These are phyloP conservation scores for Aramus guarauna DNA, from an alignment of 2,113 vertebrate species.

Conservation along the genomic window DNA sequence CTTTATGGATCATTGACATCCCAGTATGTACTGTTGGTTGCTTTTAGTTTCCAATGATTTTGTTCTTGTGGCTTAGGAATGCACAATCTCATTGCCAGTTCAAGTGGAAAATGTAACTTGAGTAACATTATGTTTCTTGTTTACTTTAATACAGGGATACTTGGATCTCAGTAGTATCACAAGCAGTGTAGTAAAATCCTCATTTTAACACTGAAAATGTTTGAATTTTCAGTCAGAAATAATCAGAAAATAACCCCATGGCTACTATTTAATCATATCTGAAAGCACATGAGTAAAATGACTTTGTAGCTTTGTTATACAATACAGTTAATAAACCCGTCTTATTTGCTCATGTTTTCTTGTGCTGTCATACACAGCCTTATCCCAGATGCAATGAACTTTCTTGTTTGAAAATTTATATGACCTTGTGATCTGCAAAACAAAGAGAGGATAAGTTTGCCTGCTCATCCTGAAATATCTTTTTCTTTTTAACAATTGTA, in stretches of 20 bases:
- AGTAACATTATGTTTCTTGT: slow-evolving; percentile 4
- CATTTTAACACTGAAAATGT: not conserved
- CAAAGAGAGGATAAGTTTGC: not conserved
- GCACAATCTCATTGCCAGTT: slow-evolving; percentile 1
- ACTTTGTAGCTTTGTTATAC: not conserved
- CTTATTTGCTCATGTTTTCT: not conserved
- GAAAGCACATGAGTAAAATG: not conserved
- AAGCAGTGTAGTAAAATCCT: not conserved
- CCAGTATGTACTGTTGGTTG: not conserved
- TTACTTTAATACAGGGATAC: not conserved
- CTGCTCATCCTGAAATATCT: not conserved
- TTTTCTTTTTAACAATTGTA: not conserved
- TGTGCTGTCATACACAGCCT: not conserved
- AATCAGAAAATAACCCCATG: not conserved
- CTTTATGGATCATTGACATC: slow-evolving; percentile 35
- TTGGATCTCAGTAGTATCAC: not conserved
- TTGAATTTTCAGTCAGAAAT: not conserved
- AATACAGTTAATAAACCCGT: not conserved
- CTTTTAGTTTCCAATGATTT: slow-evolving; percentile 34
- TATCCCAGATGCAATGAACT: not conserved
- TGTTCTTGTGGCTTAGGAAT: slow-evolving; percentile 22
- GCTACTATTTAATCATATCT: not conserved
- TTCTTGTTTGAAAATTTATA: not conserved
- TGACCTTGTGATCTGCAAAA: not conserved
- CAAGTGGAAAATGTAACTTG: slow-evolving; percentile 49